These are phyloP conservation scores for Epinotia demarniana DNA, from an alignment of 2,888 invertebrate genomes.

Conservation along the genomic window DNA sequence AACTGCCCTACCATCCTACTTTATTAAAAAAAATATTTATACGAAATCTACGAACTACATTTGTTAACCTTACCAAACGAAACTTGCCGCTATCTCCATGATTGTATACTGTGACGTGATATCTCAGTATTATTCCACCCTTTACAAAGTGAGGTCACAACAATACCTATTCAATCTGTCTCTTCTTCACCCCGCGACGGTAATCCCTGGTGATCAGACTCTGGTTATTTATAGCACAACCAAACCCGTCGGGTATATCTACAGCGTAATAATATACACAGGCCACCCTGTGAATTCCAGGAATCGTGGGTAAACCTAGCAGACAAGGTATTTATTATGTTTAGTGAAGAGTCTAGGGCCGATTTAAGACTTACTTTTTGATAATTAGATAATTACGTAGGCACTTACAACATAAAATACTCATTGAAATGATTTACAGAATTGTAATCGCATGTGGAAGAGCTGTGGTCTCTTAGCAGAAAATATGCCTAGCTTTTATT, in stretches of 20 bases:
- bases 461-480: too few relatives aligned
- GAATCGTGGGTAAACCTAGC: not conserved
- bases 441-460: too few relatives aligned
- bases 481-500: too few relatives aligned
- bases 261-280: not conserved
- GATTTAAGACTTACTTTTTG: too few relatives aligned
- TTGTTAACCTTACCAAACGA: not conserved
- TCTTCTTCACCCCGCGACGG: not conserved
- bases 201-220: conserved; percentile 22
- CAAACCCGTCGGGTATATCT: not conserved
- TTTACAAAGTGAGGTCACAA: conserved; percentile 24
- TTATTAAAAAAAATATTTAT: too few relatives aligned
- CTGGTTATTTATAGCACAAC: conserved; percentile 16
- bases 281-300: too few relatives aligned
- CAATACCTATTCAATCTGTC: conserved; percentile 26
- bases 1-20: too few relatives aligned
- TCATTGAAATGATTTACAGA: too few relatives aligned
- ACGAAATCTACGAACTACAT: too few relatives aligned
- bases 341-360: not conserved
- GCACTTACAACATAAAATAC: too few relatives aligned
- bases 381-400: too few relatives aligned
- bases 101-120: not conserved
- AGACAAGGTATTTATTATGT: not conserved
- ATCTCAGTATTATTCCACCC: conserved; percentile 33
- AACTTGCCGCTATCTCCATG: not conserved